These are phyloP conservation scores for Isotomurus palustris DNA, from an alignment of 2,888 invertebrate species.

Conservation along the genomic window DNA sequence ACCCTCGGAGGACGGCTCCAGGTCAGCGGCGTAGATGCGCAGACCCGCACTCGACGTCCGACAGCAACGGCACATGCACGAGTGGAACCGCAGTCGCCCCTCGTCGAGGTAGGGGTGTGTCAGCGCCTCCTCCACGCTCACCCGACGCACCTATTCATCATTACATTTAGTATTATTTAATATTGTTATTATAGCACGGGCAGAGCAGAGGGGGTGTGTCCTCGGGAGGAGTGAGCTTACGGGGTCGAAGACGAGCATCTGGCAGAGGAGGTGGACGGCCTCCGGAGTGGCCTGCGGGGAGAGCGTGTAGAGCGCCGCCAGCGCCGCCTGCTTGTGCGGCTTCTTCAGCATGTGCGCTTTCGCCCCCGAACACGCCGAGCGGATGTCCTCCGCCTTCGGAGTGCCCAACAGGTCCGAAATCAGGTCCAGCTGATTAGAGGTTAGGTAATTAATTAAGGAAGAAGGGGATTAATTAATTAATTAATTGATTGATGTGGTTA, in stretches of 20 bases:
- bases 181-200: too few relatives aligned
- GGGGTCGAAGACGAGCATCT: conserved; percentile 98
- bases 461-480: background rate
- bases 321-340: conserved; percentile 80
- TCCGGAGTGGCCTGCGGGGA: conserved; percentile 93
- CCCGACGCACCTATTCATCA: conserved; percentile 73
- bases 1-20: conserved; percentile 84
- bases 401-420: conserved; percentile 97
- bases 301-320: conserved; percentile 85
- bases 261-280: conserved; percentile 92
- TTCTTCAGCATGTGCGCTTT: conserved; percentile 83
- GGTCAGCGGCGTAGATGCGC: conserved; percentile 84
- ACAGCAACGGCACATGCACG: conserved; percentile 99
- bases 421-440: conserved; percentile 79
- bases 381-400: conserved; percentile 92
- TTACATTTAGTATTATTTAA: conserved; percentile 24
- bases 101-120: conserved; percentile 97
- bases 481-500: conserved; percentile 48
- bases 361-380: conserved; percentile 93
- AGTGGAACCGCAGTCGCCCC: conserved; percentile 96
- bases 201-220: too few relatives aligned
- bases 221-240: too few relatives aligned
- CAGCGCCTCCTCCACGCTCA: conserved; percentile 89
- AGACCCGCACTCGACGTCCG: conserved; percentile 61
- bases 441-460: background rate